Base-by-base conservation (phyloP, 2,797 vertebrate species). In the Numenius phaeopus region DNA sequence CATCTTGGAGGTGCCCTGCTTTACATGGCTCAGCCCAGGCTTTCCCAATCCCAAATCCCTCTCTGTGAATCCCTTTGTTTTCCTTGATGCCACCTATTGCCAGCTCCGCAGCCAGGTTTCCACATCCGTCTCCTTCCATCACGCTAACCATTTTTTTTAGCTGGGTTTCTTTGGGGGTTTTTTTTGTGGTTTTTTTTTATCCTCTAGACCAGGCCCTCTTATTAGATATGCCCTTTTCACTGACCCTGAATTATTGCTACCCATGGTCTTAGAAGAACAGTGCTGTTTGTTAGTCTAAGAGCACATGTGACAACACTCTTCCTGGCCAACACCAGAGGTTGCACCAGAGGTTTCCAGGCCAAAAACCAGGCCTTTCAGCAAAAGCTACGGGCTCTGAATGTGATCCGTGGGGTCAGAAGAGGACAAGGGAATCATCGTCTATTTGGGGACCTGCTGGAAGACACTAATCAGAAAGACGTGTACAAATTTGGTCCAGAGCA, bases 241-340 rank as follows among this genome's bases (percentile, higher is more conserved):
- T 97, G 97, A 97, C 97, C 97, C 95, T 96, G 97, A 97, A 97
- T 96, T 96, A 97, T 96, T 97, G 95, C 95, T 97, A 96, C 96
- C 97, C 97, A 79, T 78, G 79, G 95, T 95, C 94, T 97, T 92
- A 97, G 94, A 94, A 96, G 97, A 96, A 97, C 96, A 95, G 94
- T 40, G 76, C 67, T 97, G 94, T 95, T 97, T 96, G 95, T 97
- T 97, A 97, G 97, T 97, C 96, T 95, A 97, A 97, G 90, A 96
- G 87, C 83, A 96, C 95, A 96, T 96, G 96, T 97, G 97, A 97
- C 96, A 96, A 49, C 79, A 55, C 82, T 94, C 70, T 92, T 94
- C 87, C 94, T 73, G 72, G 95, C 96, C 94, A 97, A 88, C 87
- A 84, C 69, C 87, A 95, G 94, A 88, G 83, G 94, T 84, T 87